phyloP scores from a whole-genome alignment of 2,113 vertebrate species.

The Corvus cornix region DNA sequence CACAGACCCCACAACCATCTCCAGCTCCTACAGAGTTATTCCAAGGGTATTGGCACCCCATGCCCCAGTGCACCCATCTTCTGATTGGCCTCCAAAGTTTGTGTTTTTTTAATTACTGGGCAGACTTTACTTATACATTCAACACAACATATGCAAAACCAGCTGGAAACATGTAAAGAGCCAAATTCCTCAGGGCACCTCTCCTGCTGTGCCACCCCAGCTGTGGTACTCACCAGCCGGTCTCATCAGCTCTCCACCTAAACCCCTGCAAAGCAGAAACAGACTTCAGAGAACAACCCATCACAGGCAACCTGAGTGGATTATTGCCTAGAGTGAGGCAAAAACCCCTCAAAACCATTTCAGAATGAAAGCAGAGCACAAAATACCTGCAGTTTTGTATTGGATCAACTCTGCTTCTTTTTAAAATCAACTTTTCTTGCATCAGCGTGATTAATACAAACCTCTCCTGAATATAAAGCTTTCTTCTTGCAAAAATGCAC shows the following conservation, averaged over 20 bases:
- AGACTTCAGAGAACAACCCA: background rate
- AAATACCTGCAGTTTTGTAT: background rate
- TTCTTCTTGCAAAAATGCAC: background rate
- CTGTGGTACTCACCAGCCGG: conserved; percentile 81
- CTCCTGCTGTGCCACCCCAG: background rate
- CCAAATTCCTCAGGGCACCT: background rate
- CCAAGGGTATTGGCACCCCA: background rate
- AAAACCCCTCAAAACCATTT: background rate
- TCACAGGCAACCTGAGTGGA: background rate
- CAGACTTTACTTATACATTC: background rate
- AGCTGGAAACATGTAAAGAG: background rate
- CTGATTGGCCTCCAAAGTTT: background rate
- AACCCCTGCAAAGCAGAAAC: conserved; percentile 80
- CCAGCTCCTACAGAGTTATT: background rate
- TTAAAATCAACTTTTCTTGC: background rate
- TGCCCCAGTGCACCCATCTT: background rate
- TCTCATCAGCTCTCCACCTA: conserved; percentile 92
- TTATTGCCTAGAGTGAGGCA: accelerated
- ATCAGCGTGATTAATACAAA: background rate
- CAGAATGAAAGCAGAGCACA: background rate
- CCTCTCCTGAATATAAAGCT: background rate
- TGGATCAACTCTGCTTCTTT: background rate
- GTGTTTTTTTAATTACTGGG: background rate
- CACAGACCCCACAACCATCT: background rate
- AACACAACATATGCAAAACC: background rate